Percentiles rank a stretch among this genome's conserved stretches.
These are phyloP conservation scores for Trachelus tabidus DNA, from an alignment of 2,888 invertebrate genomes.

Conservation along the genomic window DNA sequence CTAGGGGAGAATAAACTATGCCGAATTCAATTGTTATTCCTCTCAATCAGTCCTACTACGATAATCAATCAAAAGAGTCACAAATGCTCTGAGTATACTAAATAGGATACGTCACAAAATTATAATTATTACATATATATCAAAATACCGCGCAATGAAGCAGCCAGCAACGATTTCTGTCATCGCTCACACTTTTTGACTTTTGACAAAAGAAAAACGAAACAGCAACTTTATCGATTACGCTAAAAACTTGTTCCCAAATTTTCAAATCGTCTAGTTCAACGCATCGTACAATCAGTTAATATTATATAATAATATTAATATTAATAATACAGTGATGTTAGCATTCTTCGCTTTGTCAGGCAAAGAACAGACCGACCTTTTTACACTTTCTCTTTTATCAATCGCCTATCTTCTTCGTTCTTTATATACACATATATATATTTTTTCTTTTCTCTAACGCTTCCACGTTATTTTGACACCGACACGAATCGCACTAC, in stretches of 20 bases:
- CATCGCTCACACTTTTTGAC: conserved; percentile 29
- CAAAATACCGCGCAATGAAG: not conserved
- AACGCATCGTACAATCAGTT: conserved; percentile 16
- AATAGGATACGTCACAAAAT: not conserved
- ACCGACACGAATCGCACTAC: conserved; percentile 59
- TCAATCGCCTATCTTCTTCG: not conserved
- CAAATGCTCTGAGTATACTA: not conserved
- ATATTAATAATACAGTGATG: not conserved
- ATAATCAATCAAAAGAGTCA: not conserved
- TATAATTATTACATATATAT: not conserved
- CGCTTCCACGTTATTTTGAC: conserved; percentile 29
- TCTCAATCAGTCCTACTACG: not conserved
- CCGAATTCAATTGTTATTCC: not conserved
- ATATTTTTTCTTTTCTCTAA: not conserved
- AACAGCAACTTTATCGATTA: not conserved
- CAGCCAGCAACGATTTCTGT: conserved; percentile 43
- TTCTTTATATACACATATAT: not conserved
- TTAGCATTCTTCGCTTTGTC: not conserved
- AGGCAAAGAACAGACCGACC: not conserved
- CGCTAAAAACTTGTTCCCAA: conserved; percentile 40
- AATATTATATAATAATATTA: not conserved
- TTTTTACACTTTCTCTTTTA: not conserved
- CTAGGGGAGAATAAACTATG: not conserved
- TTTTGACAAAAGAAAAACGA: conserved; percentile 22
- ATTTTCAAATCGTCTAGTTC: conserved; percentile 55